These are phyloP conservation scores for Nesidiocoris tenuis DNA, from an alignment of 2,888 invertebrate genomes.

Conservation along the genomic window DNA sequence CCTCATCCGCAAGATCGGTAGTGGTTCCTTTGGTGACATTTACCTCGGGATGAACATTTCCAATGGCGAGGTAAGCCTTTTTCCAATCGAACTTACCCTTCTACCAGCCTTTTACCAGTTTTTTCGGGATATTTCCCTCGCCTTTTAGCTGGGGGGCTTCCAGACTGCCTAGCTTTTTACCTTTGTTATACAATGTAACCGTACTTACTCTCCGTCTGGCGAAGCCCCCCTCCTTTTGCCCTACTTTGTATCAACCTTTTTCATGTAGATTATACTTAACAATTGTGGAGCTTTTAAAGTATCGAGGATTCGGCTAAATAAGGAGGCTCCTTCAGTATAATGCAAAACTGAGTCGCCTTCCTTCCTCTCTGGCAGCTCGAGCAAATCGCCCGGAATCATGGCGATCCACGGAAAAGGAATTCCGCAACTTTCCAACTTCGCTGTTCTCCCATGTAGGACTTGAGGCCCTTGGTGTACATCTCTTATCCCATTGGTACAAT, in stretches of 20 bases:
- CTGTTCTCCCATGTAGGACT: no score
- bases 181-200: conserved; percentile 36
- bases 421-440: no score
- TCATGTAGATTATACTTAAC: conserved; percentile 17
- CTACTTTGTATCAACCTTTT: conserved; percentile 22
- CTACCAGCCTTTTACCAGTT: neutral
- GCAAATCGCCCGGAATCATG: no score
- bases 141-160: neutral
- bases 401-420: no score
- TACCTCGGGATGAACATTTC: conserved; percentile 90
- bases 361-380: no score
- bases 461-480: no score
- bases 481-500: no score
- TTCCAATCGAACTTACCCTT: neutral
- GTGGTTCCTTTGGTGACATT: conserved; percentile 99
- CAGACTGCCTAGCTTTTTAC: neutral
- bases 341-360: no score
- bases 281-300: no score
- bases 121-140: no score
- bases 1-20: conserved; percentile 69
- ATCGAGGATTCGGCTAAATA: no score
- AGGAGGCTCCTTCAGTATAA: no score
- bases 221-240: conserved; percentile 26
- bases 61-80: conserved; percentile 78
- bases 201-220: conserved; percentile 1